Conservation (phyloP, 2,797 vertebrate species). For the Notamacropus eugenii region DNA sequence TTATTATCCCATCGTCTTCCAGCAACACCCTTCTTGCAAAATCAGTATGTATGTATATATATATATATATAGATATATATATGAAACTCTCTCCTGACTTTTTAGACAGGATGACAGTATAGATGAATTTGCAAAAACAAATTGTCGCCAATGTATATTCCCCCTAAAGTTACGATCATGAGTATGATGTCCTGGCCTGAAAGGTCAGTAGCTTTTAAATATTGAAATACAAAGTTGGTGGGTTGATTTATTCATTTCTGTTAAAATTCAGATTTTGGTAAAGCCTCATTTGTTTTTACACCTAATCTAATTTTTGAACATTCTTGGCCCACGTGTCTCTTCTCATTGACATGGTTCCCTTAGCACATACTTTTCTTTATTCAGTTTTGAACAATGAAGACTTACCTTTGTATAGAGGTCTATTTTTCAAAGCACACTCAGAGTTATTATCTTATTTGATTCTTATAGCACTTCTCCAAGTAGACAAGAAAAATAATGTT, state of each 20-base stretch:
- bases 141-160: conserved; percentile 51
- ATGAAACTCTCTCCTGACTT: conserved; percentile 41
- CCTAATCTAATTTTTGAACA: neutral
- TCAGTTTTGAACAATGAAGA: conserved; percentile 32
- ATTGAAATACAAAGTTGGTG: conserved; percentile 30
- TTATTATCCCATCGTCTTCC: conserved; percentile 51
- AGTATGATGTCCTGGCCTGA: neutral
- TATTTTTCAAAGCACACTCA: neutral
- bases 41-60: neutral
- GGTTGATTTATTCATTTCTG: conserved; percentile 25
- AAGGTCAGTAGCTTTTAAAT: neutral
- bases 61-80: neutral
- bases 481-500: neutral
- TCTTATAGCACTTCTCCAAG: conserved; percentile 18
- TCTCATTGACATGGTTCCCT: neutral
- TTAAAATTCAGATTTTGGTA: conserved; percentile 3
- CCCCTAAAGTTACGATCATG: conserved; percentile 17
- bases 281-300: neutral
- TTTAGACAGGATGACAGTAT: conserved; percentile 7
- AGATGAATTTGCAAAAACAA: conserved; percentile 22
- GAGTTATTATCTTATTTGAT: neutral
- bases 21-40: conserved; percentile 48
- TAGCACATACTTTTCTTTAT: conserved; percentile 22
- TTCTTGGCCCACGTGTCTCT: neutral
- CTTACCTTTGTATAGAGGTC: neutral